A percentile compares a stretch with the other conserved stretches of the same genome.
Evolutionary conservation across 2,888 invertebrate genomes (phyloP).

Genomic region (Protodeltote pygarga): DNA sequence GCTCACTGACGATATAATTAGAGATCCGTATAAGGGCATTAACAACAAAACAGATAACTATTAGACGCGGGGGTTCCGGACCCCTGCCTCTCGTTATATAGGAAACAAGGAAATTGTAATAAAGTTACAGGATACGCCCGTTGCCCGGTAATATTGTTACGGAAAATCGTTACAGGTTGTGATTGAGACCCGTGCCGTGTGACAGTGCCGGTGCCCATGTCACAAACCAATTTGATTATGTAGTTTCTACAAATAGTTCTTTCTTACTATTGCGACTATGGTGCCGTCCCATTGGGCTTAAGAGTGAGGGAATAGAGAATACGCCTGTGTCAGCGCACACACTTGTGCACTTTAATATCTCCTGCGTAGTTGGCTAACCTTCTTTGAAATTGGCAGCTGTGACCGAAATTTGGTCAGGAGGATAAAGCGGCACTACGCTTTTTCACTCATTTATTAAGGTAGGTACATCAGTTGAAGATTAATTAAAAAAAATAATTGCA

Average conservation of each 20-base stretch:
- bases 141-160: constrained; percentile 70
- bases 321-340: too few species aligned
- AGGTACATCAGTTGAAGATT: too few species aligned
- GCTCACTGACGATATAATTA: constrained; percentile 71
- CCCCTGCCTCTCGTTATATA: constrained; percentile 70
- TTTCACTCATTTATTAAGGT: too few species aligned
- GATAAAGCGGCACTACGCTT: too few species aligned
- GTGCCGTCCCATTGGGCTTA: too few species aligned
- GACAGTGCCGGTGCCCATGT: constrained; percentile 43
- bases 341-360: too few species aligned
- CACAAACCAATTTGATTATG: constrained; percentile 53
- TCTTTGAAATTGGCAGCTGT: too few species aligned
- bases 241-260: constrained; percentile 34
- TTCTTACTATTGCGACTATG: not conserved
- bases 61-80: constrained; percentile 66
- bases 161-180: constrained; percentile 66
- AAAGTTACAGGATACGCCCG: constrained; percentile 70
- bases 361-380: too few species aligned
- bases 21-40: constrained; percentile 77
- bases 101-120: constrained; percentile 77
- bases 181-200: constrained; percentile 55
- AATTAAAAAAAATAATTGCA: too few species aligned
- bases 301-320: too few species aligned
- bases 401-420: too few species aligned
- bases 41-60: constrained; percentile 81